Evolutionary conservation across 2,888 invertebrate species (phyloP).

Genomic region (Exocentrus adspersus): DNA sequence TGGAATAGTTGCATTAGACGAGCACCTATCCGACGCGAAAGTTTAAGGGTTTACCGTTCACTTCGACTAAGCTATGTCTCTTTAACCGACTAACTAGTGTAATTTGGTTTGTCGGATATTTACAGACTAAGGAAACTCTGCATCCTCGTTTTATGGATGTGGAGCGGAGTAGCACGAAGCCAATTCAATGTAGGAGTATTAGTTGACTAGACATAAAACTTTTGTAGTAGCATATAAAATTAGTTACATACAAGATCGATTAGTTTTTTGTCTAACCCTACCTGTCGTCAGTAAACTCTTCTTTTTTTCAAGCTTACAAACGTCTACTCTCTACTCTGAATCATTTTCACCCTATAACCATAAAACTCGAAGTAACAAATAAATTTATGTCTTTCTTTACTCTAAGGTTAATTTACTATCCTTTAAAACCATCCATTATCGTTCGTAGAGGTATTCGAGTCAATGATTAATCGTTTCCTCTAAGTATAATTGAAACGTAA

Average conservation of each 20-base stretch:
- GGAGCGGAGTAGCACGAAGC: slow-evolving; percentile 1
- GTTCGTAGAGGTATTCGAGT: background rate
- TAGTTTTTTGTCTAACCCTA: too few species aligned
- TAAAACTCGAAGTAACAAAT: too few species aligned
- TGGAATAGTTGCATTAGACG: background rate
- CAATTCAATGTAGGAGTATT: background rate
- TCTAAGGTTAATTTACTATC: background rate
- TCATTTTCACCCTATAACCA: too few species aligned
- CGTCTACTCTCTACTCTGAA: background rate
- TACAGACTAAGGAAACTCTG: background rate
- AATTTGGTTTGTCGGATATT: slow-evolving; percentile 14
- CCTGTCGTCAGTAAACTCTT: too few species aligned
- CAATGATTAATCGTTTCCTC: background rate
- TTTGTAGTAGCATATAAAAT: too few species aligned
- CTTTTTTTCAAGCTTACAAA: too few species aligned
- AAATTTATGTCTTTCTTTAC: too few species aligned
- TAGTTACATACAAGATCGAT: too few species aligned
- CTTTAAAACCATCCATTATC: background rate
- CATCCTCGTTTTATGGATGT: slow-evolving; percentile 10
- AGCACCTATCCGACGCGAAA: background rate
- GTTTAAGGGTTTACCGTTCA: background rate
- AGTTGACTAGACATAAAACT: too few species aligned
- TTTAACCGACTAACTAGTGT: slow-evolving; percentile 4
- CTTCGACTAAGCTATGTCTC: background rate
- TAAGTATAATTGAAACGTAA: background rate